Evolutionary conservation across 2,888 invertebrate species (phyloP).

Genomic region (Leucoma salicis): DNA sequence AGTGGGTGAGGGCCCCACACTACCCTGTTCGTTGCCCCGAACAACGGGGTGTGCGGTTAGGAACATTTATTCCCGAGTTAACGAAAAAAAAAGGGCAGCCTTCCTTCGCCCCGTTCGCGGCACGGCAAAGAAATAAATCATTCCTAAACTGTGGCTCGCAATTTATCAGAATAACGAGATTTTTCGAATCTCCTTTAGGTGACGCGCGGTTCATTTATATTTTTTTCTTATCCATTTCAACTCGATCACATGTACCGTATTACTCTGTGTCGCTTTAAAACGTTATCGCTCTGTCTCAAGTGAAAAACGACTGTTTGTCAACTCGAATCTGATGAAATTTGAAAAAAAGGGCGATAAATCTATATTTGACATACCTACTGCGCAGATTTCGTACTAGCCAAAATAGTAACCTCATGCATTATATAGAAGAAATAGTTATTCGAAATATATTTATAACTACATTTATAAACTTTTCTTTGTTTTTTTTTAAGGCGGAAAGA

Average conservation of each 20-base stretch:
- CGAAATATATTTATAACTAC: no score
- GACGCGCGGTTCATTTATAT: conserved; percentile 77
- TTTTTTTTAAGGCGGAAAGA: no score
- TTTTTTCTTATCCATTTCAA: conserved; percentile 74
- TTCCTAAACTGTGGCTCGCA: conserved; percentile 58
- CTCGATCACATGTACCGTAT: conserved; percentile 73
- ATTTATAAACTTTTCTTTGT: no score
- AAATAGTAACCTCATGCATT: no score
- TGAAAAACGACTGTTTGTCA: conserved; percentile 69
- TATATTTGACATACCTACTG: not conserved
- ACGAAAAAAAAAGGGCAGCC: no score
- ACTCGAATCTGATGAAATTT: conserved; percentile 36
- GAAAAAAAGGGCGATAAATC: conserved; percentile 3
- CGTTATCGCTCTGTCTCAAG: conserved; percentile 66
- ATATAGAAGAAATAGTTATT: no score
- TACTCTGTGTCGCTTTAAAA: conserved; percentile 67
- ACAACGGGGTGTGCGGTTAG: no score
- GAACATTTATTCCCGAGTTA: no score
- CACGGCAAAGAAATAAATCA: conserved; percentile 9
- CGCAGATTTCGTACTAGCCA: no score
- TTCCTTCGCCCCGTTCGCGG: not conserved
- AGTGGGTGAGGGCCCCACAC: no score
- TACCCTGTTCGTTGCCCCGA: no score
- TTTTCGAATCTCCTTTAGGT: conserved; percentile 74
- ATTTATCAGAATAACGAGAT: conserved; percentile 78